Evolutionary conservation across 2,888 invertebrate species (phyloP).

Genomic region (Hypselothyrea guttata): DNA sequence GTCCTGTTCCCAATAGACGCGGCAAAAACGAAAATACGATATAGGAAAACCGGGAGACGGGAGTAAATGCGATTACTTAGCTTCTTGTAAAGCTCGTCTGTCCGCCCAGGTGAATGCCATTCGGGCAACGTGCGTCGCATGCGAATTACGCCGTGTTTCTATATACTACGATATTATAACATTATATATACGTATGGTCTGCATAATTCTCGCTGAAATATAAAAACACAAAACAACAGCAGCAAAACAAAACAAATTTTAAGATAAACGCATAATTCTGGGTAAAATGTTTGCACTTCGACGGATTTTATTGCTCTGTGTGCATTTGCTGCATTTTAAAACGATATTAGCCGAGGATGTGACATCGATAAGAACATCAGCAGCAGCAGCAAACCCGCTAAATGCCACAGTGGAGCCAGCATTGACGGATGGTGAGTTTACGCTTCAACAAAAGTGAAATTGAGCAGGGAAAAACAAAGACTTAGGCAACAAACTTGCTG

Average conservation of each 20-base stretch:
- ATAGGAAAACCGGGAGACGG: constrained; percentile 27
- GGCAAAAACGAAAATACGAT: constrained; percentile 16
- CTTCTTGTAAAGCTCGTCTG: constrained; percentile 34
- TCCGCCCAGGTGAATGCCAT: constrained; percentile 73
- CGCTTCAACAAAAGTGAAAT: constrained; percentile 35
- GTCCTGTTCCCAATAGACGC: constrained; percentile 65
- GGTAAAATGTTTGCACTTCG: constrained; percentile 66
- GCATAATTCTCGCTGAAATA: no score
- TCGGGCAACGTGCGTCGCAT: constrained; percentile 67
- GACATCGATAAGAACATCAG: constrained; percentile 34
- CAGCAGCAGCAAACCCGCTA: constrained; percentile 9
- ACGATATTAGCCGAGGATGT: constrained; percentile 50
- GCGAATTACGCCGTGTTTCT: constrained; percentile 53
- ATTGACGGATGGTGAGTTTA: constrained; percentile 48
- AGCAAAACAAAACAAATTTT: constrained; percentile 20
- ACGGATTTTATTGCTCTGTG: constrained; percentile 66
- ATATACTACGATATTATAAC: constrained; percentile 45
- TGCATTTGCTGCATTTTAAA: constrained; percentile 75
- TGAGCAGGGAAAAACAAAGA: constrained; percentile 36
- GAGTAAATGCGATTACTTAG: constrained; percentile 3
- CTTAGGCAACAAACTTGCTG: constrained; percentile 48
- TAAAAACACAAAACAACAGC: constrained; percentile 47
- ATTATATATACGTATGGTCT: constrained; percentile 61
- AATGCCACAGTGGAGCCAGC: constrained; percentile 37
- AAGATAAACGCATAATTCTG: constrained; percentile 21